Base-by-base conservation (phyloP, 1,140 invertebrate genomes). In the Drosophila melanica region DNA sequence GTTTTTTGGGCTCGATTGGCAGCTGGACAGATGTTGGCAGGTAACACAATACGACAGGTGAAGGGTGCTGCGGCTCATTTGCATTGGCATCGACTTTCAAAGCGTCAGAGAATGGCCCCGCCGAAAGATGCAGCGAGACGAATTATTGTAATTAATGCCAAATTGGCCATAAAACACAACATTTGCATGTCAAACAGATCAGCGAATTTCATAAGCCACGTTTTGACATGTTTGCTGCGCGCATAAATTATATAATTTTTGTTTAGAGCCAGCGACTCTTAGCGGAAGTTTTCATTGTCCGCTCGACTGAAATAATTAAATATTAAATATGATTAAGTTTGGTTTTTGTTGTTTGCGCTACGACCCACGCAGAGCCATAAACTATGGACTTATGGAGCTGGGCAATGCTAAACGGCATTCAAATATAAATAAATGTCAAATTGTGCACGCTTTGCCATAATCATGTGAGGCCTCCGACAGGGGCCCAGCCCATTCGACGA, bases 161-260 rank as follows among this genome's bases (percentile, higher is more conserved):
- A 90, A 90, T 90, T 90, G 87, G 81, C 79, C 55, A 86, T 90
- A 90, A 90, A 90, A 90, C 81, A 86, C 87, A 81, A 90, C 86
- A 90, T 90, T 90, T 90, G 81, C 86, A 90, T 90, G 76, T 82
- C 86, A 90, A 90, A 64, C 73, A 89, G 84, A 57, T 35, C 50
- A 53, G 45, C 41, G 33, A 47, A 70, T 75, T 76, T 82, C 69
- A 62, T 69, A 68, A 74, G 65, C 65, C 50, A 63, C 55, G 55
- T 69, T 63, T 74, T 74, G 55, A 69, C 70, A 73, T 51, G 37
- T 68, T 58, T 51, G 50, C 44, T 68, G 47, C 42, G 39, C 73
- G 70, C 58, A 71, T 76, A 79, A 87, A 77, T 89, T 73, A 66
- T 50, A n/a, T 59, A 37, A 67, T 62, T 78, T 78, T 63, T 60